Evolutionary conservation across 2,888 invertebrate genomes (phyloP).

Genomic region (Callinectes sapidus): DNA sequence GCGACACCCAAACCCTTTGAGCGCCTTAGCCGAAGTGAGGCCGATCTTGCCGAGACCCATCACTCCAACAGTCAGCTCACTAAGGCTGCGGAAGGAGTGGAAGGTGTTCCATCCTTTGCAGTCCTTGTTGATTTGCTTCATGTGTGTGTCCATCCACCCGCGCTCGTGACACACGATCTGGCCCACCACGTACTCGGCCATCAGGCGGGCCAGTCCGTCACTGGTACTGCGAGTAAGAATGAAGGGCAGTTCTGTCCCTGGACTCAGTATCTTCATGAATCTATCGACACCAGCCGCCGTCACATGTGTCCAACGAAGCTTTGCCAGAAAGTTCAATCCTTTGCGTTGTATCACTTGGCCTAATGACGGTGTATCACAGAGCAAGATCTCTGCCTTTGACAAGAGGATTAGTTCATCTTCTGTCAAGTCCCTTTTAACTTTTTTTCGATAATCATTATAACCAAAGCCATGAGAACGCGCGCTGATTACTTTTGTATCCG

Average conservation of each 20-base stretch:
- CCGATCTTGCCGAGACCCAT: slow-evolving; percentile 80
- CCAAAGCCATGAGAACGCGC: background rate
- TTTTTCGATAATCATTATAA: background rate
- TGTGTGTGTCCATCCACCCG: background rate
- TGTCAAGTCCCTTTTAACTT: background rate
- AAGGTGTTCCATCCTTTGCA: background rate
- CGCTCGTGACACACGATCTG: slow-evolving; percentile 15
- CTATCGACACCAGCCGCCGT: background rate
- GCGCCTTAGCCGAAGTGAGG: slow-evolving; percentile 37
- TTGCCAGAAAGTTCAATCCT: background rate
- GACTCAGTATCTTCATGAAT: background rate
- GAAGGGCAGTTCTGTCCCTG: background rate
- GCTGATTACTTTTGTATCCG: background rate
- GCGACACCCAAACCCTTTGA: slow-evolving; percentile 55
- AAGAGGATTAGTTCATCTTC: background rate
- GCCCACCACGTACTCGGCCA: slow-evolving; percentile 22
- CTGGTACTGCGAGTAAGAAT: background rate
- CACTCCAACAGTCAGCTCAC: slow-evolving; percentile 79
- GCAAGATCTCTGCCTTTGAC: background rate
- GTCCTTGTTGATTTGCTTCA: slow-evolving; percentile 3
- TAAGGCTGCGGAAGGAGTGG: slow-evolving; percentile 75
- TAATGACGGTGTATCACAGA: background rate
- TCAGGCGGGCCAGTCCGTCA: background rate
- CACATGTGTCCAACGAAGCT: background rate
- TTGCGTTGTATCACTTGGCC: background rate